A percentile compares a stretch with the other conserved stretches of the same genome.
Conservation (phyloP, 2,113 vertebrate genomes). For the Forbesichthys papilliferus region DNA sequence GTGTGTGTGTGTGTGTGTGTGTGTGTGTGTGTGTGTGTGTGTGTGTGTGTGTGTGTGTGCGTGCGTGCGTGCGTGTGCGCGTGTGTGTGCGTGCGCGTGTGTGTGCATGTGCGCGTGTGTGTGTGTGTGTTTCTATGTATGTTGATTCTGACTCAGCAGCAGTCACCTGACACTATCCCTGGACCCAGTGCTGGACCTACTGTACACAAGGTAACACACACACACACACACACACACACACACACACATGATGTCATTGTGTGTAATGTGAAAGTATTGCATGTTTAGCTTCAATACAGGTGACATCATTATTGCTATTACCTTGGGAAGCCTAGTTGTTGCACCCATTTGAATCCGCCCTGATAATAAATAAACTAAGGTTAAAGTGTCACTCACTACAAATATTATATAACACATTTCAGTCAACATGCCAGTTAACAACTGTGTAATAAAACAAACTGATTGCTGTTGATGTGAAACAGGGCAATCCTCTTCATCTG, state of each 20-base stretch:
- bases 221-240: constrained; percentile 8
- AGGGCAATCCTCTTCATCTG: too few species aligned
- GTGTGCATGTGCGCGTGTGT: background rate
- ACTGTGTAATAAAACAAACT: too few species aligned
- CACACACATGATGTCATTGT: constrained; percentile 52
- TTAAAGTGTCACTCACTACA: background rate
- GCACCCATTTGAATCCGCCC: constrained; percentile 6
- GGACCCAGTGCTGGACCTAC: constrained; percentile 70
- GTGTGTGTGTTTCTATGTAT: constrained; percentile 36
- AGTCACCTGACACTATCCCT: constrained; percentile 79
- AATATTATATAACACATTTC: background rate
- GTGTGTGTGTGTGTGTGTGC: constrained; percentile 19
- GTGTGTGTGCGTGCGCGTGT: too few species aligned
- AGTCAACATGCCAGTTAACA: background rate
- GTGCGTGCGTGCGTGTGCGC: constrained; percentile 4
- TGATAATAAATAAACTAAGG: constrained; percentile 21
- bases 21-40: background rate
- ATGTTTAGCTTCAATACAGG: constrained; percentile 54
- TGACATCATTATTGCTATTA: constrained; percentile 51
- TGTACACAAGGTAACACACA: constrained; percentile 68
- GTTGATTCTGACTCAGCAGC: constrained; percentile 67
- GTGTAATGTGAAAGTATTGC: constrained; percentile 26
- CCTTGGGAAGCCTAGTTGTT: constrained; percentile 17
- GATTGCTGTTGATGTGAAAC: too few species aligned
- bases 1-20: background rate